Base-by-base conservation (phyloP, 1,140 invertebrate genomes). In the Fragariocoptes setiger region DNA sequence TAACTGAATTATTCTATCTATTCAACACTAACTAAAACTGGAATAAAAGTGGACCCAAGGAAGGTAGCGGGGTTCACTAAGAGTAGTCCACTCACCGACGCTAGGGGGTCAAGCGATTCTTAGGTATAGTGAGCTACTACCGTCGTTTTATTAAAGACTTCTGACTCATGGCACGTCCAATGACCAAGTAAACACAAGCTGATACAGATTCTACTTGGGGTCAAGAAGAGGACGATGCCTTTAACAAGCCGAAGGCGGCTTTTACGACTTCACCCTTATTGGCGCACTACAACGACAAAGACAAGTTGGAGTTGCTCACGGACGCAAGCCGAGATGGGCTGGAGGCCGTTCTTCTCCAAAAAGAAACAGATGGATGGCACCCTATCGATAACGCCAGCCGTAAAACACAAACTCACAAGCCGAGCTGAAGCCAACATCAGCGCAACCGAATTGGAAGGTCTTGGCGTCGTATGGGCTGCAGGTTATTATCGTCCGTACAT, bases 101-200 rank as follows among this genome's bases (percentile, higher is more conserved):
- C 31, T 13, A 38, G n/a, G 36, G 42, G 16, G 14, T 51, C 8
- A 2, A 37, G 39, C 21, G 38, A 22, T 49, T 49, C 22, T 21
- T 51, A 13, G 47, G 47, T 1, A n/a, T 45, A 21, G 37, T 39
- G 4, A 25, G 20, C 16, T 50, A 42, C 16, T 49, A 49, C 42
- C 22, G 49, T 38, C 37, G 21, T 22, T 49, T 49, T 35, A 45
- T 50, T 51, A 18, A n/a, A 21, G 40, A 55, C 41, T 52, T 55
- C 20, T 50, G 56, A 2, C 37, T 42, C 16, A 42, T 56, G 19
- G 47, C 55, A 19, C 41, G 44, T 16, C 57, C 56, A 2, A 44
- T 61, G 38, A 46, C 49, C 31, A 21, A 47, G 4, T 41, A 57
- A 35, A 40, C 52, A 21, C 49, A 46, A 19, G 46, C 50, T 21